Evolutionary conservation across 1,140 invertebrate species (phyloP), one percentile per base, ranked within the genome.

Genomic region (Bombus sibiricus): DNA sequence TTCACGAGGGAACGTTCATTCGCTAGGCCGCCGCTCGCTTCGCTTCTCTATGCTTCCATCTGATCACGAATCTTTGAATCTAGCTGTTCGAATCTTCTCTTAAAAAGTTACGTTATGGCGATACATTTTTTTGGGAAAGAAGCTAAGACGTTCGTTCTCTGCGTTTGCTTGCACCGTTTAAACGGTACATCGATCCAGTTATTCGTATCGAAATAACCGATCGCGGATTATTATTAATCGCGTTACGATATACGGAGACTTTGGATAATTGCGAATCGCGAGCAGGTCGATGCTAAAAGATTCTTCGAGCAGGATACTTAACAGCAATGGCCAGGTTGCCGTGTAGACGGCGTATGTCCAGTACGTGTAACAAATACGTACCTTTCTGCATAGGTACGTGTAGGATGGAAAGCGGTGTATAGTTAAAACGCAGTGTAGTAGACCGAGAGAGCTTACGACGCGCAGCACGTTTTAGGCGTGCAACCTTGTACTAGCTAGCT

Each of bases 401-500:
- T 6, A 6, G n/a, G 15, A 53, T n/a, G 15, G 32, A 18, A 34
- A 66, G 28, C 15, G 28, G 12, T 73, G n/a, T 34, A 72, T 15
- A 83, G 47, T 79, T 84, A 59, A 84, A 84, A 84, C 47, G 37
- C 34, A 32, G 82, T 71, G 74, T 66, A 79, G 37, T 28, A 83
- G 62, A 69, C 37, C 41, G 37, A 22, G 43, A 28, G 43, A 59
- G 82, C 82, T 84, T 84, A 59, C 59, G 82, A 62, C 74, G 82
- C 53, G 74, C 47, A 53, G 75, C 82, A 78, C 82, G 82, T 78
- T 84, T 77, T 78, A 79, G 75, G 47, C 69, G 59, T 79, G 75
- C 82, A 84, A 69, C 64, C 75, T 84, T 68, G 82, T 84, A 78
- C 64, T 53, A 32, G 82, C 47, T 75, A 28, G 82, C 82, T 84